Percentiles rank a stretch among this genome's conserved stretches.
phyloP scores from a whole-genome alignment of 2,113 vertebrate genomes.

The Sylvia atricapilla region DNA sequence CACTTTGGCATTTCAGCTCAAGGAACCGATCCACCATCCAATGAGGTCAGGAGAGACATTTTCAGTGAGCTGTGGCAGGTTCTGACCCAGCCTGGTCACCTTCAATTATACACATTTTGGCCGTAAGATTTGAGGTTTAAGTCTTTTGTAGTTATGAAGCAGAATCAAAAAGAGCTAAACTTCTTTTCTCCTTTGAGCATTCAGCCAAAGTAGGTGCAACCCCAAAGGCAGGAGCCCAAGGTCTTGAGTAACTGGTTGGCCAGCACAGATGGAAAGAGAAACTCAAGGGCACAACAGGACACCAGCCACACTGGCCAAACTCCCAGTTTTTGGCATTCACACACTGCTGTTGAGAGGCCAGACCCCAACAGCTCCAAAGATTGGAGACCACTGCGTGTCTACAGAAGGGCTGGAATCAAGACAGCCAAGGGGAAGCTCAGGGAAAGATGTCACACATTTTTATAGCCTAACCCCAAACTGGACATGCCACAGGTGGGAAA shows the following conservation, averaged over 20 bases:
- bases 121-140: not conserved
- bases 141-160: rapidly evolving
- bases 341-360: not conserved
- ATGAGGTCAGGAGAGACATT: not conserved
- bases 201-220: not conserved
- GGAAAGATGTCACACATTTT: rapidly evolving
- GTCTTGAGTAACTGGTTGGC: not conserved
- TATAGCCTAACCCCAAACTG: not conserved
- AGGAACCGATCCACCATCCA: not conserved
- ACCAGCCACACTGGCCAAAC: not conserved
- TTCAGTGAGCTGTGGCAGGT: not conserved
- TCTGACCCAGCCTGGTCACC: not conserved
- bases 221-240: not conserved
- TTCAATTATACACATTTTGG: not conserved
- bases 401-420: not conserved
- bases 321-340: not conserved
- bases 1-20: not conserved
- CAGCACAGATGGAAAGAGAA: not conserved
- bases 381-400: not conserved
- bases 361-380: not conserved
- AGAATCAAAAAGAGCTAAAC: not conserved
- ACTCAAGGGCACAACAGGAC: not conserved
- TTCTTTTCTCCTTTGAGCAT: not conserved
- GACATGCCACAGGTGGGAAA: rapidly evolving
- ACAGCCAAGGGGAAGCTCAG: not conserved